Percentiles rank a stretch among this genome's conserved stretches.
phyloP scores from a whole-genome alignment of 2,888 invertebrate genomes.

The Sphaerophoria rueppellii region DNA sequence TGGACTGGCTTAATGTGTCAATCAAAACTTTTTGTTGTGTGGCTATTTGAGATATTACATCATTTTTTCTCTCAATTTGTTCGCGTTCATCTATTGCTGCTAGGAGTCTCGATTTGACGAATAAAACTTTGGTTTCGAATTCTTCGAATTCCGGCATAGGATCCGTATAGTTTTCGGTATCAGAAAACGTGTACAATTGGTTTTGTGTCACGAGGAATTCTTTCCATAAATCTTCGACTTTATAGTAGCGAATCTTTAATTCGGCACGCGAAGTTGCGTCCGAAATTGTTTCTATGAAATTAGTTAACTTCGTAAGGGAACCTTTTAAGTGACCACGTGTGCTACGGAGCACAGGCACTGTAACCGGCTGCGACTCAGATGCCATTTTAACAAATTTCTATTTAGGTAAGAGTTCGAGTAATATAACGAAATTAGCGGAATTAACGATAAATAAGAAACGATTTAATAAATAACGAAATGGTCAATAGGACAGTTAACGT shows the following conservation, averaged over 20 bases:
- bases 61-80: background rate
- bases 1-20: slow-evolving; percentile 13
- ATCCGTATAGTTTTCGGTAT: background rate
- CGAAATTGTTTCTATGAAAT: background rate
- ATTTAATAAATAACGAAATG: no score
- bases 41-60: slow-evolving; percentile 14
- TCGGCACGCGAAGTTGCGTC: slow-evolving; percentile 8
- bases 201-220: slow-evolving; percentile 23
- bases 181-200: background rate
- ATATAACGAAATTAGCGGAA: no score
- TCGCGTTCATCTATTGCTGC: slow-evolving; percentile 22
- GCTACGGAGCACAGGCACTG: no score
- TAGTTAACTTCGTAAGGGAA: slow-evolving; percentile 4
- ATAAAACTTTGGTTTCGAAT: slow-evolving; percentile 10
- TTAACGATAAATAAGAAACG: no score
- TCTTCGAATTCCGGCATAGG: slow-evolving; percentile 16
- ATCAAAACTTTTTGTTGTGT: slow-evolving; percentile 25
- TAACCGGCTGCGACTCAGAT: no score
- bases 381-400: no score
- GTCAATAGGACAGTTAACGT: no score
- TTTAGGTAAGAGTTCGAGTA: no score
- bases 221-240: slow-evolving; percentile 24
- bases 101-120: slow-evolving; percentile 1
- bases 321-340: background rate
- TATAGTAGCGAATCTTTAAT: slow-evolving; percentile 9